Evolutionary conservation across 92 coral and sea anemone genomes (phyloP), one percentile per base, ranked within the genome.

Genomic region (Virgularia gustaviana): DNA sequence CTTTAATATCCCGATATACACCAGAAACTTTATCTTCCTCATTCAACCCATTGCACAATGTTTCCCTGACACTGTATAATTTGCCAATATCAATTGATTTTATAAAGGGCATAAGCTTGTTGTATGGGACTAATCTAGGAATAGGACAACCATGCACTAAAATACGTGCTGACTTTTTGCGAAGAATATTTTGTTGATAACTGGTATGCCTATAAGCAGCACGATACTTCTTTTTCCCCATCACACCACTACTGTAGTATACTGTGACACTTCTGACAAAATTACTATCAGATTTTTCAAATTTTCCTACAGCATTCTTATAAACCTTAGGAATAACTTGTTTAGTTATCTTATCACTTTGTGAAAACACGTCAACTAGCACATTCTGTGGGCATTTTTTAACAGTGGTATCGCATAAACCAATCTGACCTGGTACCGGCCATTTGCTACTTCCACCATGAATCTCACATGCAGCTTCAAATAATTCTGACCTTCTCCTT

Each of bases 201-300:
- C 65, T 8, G 9, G 29, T 72, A 57, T 72, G 52, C 63, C 78
- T 72, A 57, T 72, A 56, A 18, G 57, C 43, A 49, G 53, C 57
- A 30, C 68, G 47, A 30, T 72, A 72, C 62, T 72, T 72, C 63
- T 54, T 30, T 49, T 72, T 72, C 9, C 71, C 19, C 71, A 63
- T 63, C 1, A 63, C 70, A 66, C 82, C 82, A 36, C 82, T 70
- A 68, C 64, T 78, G 43, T 67, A 78, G 44, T 78, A 78, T 0
- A 78, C 57, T 25, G 65, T 70, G 18, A 78, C 82, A 67, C 82
- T 78, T 25, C 82, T 42, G 29, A 38, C 22, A 71, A 75, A 61
- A 31, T 65, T 75, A 42, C 59, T 71, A 19, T 56, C 78, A 5
- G 73, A 30, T 1, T 16, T 2, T 36, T 63, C 53, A 63, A 30